Base-by-base conservation (phyloP, 2,888 invertebrate genomes). In the Parthenolecanium corni region DNA sequence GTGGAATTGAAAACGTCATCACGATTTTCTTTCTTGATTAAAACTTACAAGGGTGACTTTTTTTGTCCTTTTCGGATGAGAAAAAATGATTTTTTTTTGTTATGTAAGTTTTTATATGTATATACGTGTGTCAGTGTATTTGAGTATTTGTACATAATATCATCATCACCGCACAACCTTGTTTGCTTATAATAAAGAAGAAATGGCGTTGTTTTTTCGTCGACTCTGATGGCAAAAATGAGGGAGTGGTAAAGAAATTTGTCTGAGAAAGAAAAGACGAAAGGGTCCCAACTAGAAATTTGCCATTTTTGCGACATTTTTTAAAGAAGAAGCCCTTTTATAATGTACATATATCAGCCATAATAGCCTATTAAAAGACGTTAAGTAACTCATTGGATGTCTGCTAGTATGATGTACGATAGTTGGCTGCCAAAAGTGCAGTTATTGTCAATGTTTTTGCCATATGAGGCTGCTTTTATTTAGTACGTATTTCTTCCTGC, bases 1-100 rank as follows among this genome's bases (percentile, higher is more conserved):
- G 61, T 61, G 61, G 61, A 61, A 61, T 61, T 61, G 61, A 61
- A 61, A 61, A 61, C 61, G 61, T 61, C 61, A 61, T 61, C 61
- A 61, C 61, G 61, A 61, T 61, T 61, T 61, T 61, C 61, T 61
- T 61, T 61, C 61, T 61, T 61, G 61, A 61, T 61, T 61, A 61
- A 61, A 61, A 61, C 61, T 61, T 61, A 61, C 61, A 61, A 61
- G 61, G 61, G 61, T 61, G 61, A 61, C 61, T 61, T 49, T 46
- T 58, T 31, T 47, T 47, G 58, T 44, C 20, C 12, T 47, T 47
- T 36, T 49, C 47, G 49, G 49, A 57, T 21, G 14, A 58, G 31
- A 47, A 58, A 57, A 57, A 57, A 57, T 57, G 31, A 51, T 51
- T 61, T 58, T 49, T 51, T 61, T 61, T 38, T 56, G 58, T 61